phyloP scores from a whole-genome alignment of 2,888 invertebrate species.

The Drosophila siamana region DNA sequence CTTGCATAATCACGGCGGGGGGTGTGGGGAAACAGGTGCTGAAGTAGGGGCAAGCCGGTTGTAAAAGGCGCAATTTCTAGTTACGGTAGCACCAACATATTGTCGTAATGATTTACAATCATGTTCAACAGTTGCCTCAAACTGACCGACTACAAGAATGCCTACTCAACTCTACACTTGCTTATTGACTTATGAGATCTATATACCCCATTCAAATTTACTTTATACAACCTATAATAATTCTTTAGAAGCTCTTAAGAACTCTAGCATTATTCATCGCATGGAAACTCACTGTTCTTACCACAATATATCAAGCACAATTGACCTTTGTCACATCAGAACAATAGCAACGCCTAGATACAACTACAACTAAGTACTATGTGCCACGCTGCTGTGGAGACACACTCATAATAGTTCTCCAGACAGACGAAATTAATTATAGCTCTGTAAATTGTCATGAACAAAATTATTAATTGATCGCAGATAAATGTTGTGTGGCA shows the following conservation, averaged over 20 bases:
- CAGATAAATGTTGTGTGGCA: slow-evolving; percentile 55
- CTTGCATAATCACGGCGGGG: slow-evolving; percentile 56
- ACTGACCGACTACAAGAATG: slow-evolving; percentile 9
- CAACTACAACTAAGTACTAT: slow-evolving; percentile 3
- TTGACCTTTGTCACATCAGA: slow-evolving; percentile 65
- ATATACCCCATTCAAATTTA: slow-evolving; percentile 2
- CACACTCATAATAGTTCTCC: slow-evolving; percentile 18
- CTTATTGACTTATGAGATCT: neutral
- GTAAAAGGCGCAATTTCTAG: slow-evolving; percentile 44
- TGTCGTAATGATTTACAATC: slow-evolving; percentile 70
- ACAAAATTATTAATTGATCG: slow-evolving; percentile 66
- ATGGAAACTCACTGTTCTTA: slow-evolving; percentile 31
- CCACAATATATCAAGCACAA: slow-evolving; percentile 53
- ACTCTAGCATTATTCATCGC: slow-evolving; percentile 21
- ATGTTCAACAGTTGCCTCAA: slow-evolving; percentile 30
- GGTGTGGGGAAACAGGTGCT: neutral
- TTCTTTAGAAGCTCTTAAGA: slow-evolving; percentile 14
- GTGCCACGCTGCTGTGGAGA: slow-evolving; percentile 11
- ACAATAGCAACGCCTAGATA: slow-evolving; percentile 44
- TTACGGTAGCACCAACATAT: slow-evolving; percentile 69
- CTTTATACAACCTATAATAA: slow-evolving; percentile 25
- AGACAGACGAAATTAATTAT: slow-evolving; percentile 62
- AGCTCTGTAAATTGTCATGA: slow-evolving; percentile 74
- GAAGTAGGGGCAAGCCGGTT: slow-evolving; percentile 8
- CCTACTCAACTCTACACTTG: neutral